phyloP scores from a whole-genome alignment of 2,797 vertebrate species.

The Sparus aurata region DNA sequence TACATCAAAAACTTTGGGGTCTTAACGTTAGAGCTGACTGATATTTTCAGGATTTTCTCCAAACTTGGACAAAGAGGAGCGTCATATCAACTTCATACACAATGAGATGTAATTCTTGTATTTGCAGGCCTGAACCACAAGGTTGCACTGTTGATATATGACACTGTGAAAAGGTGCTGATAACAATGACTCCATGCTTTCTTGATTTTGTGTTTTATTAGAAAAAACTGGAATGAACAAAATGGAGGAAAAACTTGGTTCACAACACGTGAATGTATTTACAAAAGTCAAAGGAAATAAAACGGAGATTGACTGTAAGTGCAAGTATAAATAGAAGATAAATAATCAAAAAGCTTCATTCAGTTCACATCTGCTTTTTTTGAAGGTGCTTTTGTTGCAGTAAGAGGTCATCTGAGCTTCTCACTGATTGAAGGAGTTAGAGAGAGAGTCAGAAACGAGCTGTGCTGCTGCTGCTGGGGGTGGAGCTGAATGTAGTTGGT shows the following conservation, averaged over 20 bases:
- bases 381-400: constrained; percentile 17
- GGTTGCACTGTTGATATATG: constrained; percentile 24
- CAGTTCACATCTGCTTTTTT: background rate
- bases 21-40: no score
- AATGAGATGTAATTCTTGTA: constrained; percentile 2
- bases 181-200: background rate
- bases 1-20: background rate
- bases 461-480: no score
- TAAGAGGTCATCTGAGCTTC: constrained; percentile 19
- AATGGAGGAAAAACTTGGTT: background rate
- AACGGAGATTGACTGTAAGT: background rate
- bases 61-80: background rate
- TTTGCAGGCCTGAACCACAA: constrained; percentile 50
- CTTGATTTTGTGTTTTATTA: constrained; percentile 20
- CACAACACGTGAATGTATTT: background rate
- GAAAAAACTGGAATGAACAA: background rate
- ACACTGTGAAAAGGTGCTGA: background rate
- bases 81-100: background rate
- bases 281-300: background rate
- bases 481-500: background rate
- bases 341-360: background rate
- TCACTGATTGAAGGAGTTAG: background rate
- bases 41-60: background rate
- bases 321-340: constrained; percentile 50
- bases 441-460: constrained; percentile 6